Evolutionary conservation across 2,113 vertebrate genomes (phyloP), one percentile per base, ranked within the genome.

Genomic region (Xiphophorus hellerii): DNA sequence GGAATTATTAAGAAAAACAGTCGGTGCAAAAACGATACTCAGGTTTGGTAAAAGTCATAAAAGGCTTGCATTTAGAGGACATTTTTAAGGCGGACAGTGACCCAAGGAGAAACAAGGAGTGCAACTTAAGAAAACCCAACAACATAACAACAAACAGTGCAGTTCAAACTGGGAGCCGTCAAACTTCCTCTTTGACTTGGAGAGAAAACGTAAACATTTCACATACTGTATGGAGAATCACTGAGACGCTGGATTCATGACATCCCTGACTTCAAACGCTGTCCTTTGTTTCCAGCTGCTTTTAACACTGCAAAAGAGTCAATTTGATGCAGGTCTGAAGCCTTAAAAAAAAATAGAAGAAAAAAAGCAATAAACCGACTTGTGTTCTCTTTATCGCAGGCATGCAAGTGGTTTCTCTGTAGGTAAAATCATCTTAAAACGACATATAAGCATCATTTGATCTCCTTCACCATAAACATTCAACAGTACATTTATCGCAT

Each of bases 161-260:
- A 28, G 14, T 10, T 35, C 28, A 14, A 70, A 62, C 14, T 54
- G 22, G 12, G 20, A 62, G 42, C 51, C 67, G 63, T 66, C 39
- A 66, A 4, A 39, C 1, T 69, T 74, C 48, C 30, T 44, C 2
- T 48, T 54, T 66, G 28, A 74, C 31, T 63, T 29, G 5, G 0
- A 22, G 51, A 44, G 10, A 58, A 42, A 58, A 75, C 66, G 71
- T 82, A 80, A 86, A 83, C 73, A n/a, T 58, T 58, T 58, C 51
- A 25, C 39, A 42, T 42, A 15, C 39, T 58, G 7, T n/a, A n/a
- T 10, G 25, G 25, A 58, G 51, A 58, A n/a, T 22, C 22, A 58
- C 51, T 54, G 22, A n/a, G 25, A 58, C 25, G 3, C 25, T 58
- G n/a, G 7, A 25, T 10, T 58, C 3, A 66, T 60, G 12, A 25